Evolutionary conservation across 2,888 invertebrate species (phyloP).

Genomic region (Heterodera filipjevi): DNA sequence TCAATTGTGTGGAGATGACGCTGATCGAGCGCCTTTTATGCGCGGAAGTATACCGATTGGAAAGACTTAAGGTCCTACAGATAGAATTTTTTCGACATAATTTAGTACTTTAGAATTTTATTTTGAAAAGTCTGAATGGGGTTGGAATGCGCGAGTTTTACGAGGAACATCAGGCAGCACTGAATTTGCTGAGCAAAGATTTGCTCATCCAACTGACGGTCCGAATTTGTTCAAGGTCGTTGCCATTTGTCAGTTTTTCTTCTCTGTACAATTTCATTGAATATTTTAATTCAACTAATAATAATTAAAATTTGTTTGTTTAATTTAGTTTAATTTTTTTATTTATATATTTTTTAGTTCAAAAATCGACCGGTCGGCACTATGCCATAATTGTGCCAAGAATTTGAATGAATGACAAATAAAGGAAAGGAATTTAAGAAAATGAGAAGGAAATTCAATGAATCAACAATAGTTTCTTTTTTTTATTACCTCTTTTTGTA

Average conservation of each 20-base stretch:
- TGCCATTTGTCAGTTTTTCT: background rate
- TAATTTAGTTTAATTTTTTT: background rate
- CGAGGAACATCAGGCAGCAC: conserved; percentile 23
- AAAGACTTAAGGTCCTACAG: conserved; percentile 15
- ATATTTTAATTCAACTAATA: background rate
- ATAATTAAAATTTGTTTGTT: too few species aligned
- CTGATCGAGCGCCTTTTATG: conserved; percentile 26
- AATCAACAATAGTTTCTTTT: too few species aligned
- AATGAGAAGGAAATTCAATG: background rate
- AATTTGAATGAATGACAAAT: background rate
- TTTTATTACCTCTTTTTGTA: too few species aligned
- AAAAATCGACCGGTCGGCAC: background rate
- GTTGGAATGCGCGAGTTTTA: conserved; percentile 26
- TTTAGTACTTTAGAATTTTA: conserved; percentile 5
- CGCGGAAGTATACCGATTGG: conserved; percentile 23
- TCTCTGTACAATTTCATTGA: background rate
- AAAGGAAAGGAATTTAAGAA: background rate
- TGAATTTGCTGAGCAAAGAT: conserved; percentile 24
- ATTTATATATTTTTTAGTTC: background rate
- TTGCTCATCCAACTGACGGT: conserved; percentile 26
- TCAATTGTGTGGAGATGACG: conserved; percentile 24
- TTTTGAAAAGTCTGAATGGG: conserved; percentile 24
- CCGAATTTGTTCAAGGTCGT: conserved; percentile 25
- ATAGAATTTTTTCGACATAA: background rate
- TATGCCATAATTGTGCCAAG: background rate